phyloP scores from a whole-genome alignment of 2,888 invertebrate species.

The Drosophila affinis region DNA sequence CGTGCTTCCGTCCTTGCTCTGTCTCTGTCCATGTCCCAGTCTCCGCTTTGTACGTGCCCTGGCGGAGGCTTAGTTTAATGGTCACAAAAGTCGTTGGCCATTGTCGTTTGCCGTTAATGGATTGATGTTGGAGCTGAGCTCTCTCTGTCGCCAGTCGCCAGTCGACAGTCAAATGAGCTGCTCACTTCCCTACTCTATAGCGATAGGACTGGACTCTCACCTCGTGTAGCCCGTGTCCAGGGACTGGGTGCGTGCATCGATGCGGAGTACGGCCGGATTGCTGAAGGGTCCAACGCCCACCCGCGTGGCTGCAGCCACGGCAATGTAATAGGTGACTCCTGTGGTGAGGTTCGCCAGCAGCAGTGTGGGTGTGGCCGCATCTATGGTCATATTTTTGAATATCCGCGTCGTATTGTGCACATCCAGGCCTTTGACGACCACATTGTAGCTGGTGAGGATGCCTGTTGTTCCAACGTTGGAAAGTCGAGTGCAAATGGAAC shows the following conservation, averaged over 20 bases:
- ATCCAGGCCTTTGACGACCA: constrained; percentile 87
- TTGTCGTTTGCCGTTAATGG: constrained; percentile 79
- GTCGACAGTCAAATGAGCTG: constrained; percentile 73
- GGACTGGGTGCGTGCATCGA: constrained; percentile 86
- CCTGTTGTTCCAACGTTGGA: constrained; percentile 59
- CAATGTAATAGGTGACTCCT: constrained; percentile 92
- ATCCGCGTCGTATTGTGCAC: constrained; percentile 85
- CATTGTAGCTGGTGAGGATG: constrained; percentile 92
- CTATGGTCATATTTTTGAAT: constrained; percentile 89
- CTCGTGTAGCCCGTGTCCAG: constrained; percentile 84
- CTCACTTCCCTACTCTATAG: too few species aligned
- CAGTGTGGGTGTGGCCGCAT: constrained; percentile 88
- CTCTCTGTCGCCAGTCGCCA: too few species aligned
- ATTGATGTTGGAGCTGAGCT: constrained; percentile 66
- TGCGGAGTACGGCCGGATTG: constrained; percentile 87
- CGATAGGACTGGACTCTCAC: constrained; percentile 58
- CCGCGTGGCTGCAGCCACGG: constrained; percentile 92
- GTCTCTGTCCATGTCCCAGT: background rate
- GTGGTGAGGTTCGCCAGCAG: constrained; percentile 92
- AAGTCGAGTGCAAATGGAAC: constrained; percentile 1
- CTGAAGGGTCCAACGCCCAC: constrained; percentile 92
- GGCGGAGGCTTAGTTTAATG: constrained; percentile 73
- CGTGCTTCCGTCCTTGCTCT: constrained; percentile 11
- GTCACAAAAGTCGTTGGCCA: constrained; percentile 61
- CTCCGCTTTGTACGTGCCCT: constrained; percentile 59